These are phyloP conservation scores for Hyphantria cunea DNA, from an alignment of 1,140 invertebrate genomes.

Conservation along the genomic window DNA sequence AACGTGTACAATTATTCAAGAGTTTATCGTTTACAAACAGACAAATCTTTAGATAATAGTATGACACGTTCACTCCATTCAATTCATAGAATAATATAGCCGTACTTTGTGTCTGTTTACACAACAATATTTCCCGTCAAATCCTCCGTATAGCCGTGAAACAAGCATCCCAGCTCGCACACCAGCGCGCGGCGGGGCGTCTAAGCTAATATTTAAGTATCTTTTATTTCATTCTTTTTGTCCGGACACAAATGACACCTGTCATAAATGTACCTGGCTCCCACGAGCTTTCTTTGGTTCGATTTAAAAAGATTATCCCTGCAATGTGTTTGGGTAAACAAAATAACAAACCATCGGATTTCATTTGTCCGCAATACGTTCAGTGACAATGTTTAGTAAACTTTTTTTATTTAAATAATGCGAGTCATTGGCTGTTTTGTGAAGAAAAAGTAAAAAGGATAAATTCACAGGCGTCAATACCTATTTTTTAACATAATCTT, in stretches of 20 bases:
- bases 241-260: conserved; percentile 73
- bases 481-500: neutral
- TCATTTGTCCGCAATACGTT: conserved; percentile 25
- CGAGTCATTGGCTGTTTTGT: conserved; percentile 4
- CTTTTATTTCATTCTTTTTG: conserved; percentile 50
- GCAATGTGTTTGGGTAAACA: conserved; percentile 53
- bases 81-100: conserved; percentile 3
- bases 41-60: neutral
- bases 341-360: conserved; percentile 48
- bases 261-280: conserved; percentile 57
- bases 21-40: neutral
- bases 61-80: neutral
- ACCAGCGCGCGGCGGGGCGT: conserved; percentile 54
- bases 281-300: conserved; percentile 46
- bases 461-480: too few species aligned
- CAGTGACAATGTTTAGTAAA: conserved; percentile 16
- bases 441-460: neutral
- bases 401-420: conserved; percentile 17
- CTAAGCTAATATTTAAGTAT: conserved; percentile 65
- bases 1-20: too few species aligned
- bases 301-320: conserved; percentile 42
- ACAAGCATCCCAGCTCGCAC: conserved; percentile 30
- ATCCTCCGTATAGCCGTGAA: conserved; percentile 45
- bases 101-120: conserved; percentile 46
- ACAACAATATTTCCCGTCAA: conserved; percentile 58